Base-by-base conservation (phyloP, 2,113 vertebrate genomes). In the Rhynchomys soricoides region DNA sequence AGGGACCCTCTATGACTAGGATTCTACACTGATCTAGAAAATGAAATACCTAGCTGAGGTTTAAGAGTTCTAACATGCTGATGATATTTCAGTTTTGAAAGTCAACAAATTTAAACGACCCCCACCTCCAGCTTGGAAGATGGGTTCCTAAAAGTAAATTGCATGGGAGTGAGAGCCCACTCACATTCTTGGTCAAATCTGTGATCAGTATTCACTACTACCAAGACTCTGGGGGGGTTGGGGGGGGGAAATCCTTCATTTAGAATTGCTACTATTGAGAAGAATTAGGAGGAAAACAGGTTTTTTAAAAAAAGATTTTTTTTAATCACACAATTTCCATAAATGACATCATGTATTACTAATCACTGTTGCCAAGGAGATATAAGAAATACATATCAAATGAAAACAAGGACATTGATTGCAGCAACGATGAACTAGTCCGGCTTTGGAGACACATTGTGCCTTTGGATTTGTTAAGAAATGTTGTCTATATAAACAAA, bases 371-470 rank as follows among this genome's bases (percentile, higher is more conserved):
- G 66, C 96, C 96, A 93, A 89, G 96, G 94, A 95, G 66, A 90
- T 45, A 59, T 22, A 77, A 97, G 88, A 93, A 93, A 55, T 77
- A 68, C 24, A 3, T n/a, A 77, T 66, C 71, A 70, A 78, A 95
- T 78, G 66, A 71, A 74, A 96, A 94, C 93, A 96, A 95, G 89
- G 79, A 78, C 79, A 92, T 45, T 86, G 96, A 97, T 89, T 94
- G 73, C 92, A 40, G 26, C 11, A 10, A 45, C 24, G 31, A 81
- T 1, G 11, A 62, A 86, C 43, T 86, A 34, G 2, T 93, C 64
- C 31, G 66, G 71, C n/a, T 85, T 86, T 86, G 59, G 43, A 91
- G 88, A 89, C 68, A 70, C 31, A 82, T n/a, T 91, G 31, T 78
- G 77, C 73, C 66, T 89, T 89, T 89, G 68, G 94, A 95, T 24